Conservation (phyloP, 2,888 invertebrate genomes). For the Ichneumoninae sp. region DNA sequence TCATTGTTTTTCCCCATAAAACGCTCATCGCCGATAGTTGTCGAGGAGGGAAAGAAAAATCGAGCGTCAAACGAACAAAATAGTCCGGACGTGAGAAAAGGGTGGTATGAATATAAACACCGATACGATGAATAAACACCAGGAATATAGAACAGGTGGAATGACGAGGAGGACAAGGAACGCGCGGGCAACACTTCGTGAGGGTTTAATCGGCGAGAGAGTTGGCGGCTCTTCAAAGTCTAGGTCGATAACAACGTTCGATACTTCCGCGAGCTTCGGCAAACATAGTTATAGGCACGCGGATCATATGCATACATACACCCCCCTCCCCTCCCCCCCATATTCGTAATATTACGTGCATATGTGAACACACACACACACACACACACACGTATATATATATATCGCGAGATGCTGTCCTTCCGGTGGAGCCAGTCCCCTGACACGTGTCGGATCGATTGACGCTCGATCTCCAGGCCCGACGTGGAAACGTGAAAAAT, state of each 20-base stretch:
- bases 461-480: constrained; percentile 45
- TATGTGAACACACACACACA: neutral
- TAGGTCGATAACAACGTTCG: constrained; percentile 35
- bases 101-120: constrained; percentile 21
- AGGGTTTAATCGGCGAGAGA: constrained; percentile 40
- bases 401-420: constrained; percentile 40
- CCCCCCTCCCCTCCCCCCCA: neutral
- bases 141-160: constrained; percentile 20
- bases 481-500: constrained; percentile 63
- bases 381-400: neutral
- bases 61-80: constrained; percentile 16
- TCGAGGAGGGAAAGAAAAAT: constrained; percentile 9
- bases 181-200: constrained; percentile 10
- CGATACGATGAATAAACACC: neutral
- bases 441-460: constrained; percentile 63
- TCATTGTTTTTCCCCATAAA: neutral
- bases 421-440: constrained; percentile 49
- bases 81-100: constrained; percentile 23
- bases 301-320: constrained; percentile 18
- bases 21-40: neutral
- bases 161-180: neutral
- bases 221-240: constrained; percentile 48
- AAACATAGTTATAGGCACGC: constrained; percentile 63
- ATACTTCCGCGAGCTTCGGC: constrained; percentile 20
- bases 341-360: neutral